Evolutionary conservation across 2,797 vertebrate genomes (phyloP).

Genomic region (Discoglossus pictus): DNA sequence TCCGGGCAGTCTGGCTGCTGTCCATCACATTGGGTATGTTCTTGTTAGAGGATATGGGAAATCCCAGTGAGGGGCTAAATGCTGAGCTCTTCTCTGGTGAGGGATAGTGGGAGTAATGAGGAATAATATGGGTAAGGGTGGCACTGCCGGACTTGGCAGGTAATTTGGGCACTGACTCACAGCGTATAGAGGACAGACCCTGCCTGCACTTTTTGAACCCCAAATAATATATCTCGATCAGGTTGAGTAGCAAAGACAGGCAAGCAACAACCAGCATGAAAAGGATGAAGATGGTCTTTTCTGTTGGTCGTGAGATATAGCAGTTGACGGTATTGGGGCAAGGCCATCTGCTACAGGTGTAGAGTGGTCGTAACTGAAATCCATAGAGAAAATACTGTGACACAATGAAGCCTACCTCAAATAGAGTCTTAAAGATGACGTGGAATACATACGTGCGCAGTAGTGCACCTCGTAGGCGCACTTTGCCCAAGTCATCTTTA

Average conservation of each 20-base stretch:
- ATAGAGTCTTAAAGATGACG: constrained; percentile 83
- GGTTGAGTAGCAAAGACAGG: constrained; percentile 83
- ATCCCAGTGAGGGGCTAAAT: constrained; percentile 66
- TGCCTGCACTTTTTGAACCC: constrained; percentile 79
- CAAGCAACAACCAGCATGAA: constrained; percentile 86
- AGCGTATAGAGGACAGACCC: constrained; percentile 64
- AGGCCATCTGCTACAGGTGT: constrained; percentile 82
- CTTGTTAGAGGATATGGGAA: constrained; percentile 65
- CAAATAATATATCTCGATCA: constrained; percentile 86
- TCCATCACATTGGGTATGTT: constrained; percentile 66
- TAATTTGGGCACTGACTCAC: constrained; percentile 8
- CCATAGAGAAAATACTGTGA: constrained; percentile 86
- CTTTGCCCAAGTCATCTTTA: constrained; percentile 70
- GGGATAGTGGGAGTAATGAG: constrained; percentile 69
- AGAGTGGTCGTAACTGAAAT: constrained; percentile 83
- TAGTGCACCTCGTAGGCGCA: constrained; percentile 75
- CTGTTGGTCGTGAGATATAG: constrained; percentile 85
- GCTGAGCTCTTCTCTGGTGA: constrained; percentile 58
- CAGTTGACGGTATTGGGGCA: constrained; percentile 87
- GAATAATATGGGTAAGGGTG: constrained; percentile 63
- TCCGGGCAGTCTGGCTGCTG: constrained; percentile 68
- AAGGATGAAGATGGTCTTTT: constrained; percentile 88
- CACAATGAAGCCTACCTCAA: constrained; percentile 85
- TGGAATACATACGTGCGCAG: constrained; percentile 83
- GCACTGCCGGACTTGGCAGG: constrained; percentile 44